Evolutionary conservation across 2,113 vertebrate genomes (phyloP).

Genomic region (Terrapene triunguis): DNA sequence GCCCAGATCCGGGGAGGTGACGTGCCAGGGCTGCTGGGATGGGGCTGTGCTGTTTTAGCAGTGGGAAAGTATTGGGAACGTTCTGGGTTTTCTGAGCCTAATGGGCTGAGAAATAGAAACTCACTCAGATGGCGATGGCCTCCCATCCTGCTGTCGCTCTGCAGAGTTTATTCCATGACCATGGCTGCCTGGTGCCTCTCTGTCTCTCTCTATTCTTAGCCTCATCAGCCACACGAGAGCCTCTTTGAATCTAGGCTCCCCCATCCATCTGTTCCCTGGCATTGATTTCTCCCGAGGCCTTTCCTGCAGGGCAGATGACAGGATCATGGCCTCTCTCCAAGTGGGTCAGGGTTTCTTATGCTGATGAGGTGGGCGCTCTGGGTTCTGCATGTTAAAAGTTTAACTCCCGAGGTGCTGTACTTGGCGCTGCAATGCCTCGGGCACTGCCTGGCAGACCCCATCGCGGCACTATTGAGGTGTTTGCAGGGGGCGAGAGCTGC

Average conservation of each 20-base stretch:
- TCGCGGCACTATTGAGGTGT: rapidly evolving
- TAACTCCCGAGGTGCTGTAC: rapidly evolving
- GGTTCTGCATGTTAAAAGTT: background rate
- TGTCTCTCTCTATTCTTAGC: too few relatives aligned
- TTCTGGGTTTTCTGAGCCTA: constrained; percentile 29
- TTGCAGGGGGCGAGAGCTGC: background rate
- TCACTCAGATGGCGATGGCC: background rate
- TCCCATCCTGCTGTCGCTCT: background rate
- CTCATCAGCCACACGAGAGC: background rate
- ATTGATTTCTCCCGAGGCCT: rapidly evolving
- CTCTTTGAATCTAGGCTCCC: background rate
- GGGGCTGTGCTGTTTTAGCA: background rate
- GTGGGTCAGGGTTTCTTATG: background rate
- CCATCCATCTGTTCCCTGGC: background rate
- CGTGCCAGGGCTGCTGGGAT: background rate
- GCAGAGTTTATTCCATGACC: background rate
- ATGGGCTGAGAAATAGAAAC: constrained; percentile 43
- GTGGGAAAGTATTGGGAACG: background rate
- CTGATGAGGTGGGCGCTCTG: background rate
- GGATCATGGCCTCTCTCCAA: background rate
- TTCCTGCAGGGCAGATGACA: background rate
- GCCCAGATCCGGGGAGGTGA: rapidly evolving
- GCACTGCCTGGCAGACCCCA: rapidly evolving
- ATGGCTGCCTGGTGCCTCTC: background rate
- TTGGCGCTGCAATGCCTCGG: background rate